phyloP scores from a whole-genome alignment of 2,888 invertebrate genomes.

The Nemoura dubitans region DNA sequence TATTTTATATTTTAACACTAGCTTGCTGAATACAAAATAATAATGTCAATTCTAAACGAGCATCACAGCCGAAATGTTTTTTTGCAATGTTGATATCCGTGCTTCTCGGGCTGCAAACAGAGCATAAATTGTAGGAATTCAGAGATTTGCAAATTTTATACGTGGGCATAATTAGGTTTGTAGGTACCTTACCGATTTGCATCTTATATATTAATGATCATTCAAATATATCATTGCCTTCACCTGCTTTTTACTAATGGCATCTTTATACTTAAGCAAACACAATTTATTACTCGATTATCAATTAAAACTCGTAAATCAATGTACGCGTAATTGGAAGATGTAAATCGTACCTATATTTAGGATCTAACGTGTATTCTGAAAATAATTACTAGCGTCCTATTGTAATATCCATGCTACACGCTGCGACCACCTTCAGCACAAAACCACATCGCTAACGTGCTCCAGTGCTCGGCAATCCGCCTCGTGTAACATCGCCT shows the following conservation, averaged over 20 bases:
- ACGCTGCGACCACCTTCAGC: background rate
- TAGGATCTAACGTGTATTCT: background rate
- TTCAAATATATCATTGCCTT: background rate
- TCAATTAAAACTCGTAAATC: background rate
- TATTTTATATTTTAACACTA: no score
- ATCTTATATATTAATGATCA: background rate
- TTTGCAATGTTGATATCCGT: background rate
- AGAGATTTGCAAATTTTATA: slow-evolving; percentile 1
- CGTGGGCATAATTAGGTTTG: background rate
- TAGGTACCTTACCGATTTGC: background rate
- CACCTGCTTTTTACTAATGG: background rate
- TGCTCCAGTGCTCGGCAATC: background rate
- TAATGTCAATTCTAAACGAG: background rate
- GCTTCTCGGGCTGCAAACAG: no score
- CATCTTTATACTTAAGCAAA: background rate
- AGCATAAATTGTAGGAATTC: background rate
- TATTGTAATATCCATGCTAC: background rate
- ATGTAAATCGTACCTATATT: background rate
- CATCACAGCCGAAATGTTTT: background rate
- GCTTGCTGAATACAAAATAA: background rate
- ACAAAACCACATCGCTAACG: background rate
- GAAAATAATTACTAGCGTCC: background rate
- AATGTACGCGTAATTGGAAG: background rate
- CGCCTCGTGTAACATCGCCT: slow-evolving; percentile 17
- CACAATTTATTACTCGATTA: background rate